Evolutionary conservation across 2,797 vertebrate species (phyloP).

Genomic region (Leptodactylus fallax): DNA sequence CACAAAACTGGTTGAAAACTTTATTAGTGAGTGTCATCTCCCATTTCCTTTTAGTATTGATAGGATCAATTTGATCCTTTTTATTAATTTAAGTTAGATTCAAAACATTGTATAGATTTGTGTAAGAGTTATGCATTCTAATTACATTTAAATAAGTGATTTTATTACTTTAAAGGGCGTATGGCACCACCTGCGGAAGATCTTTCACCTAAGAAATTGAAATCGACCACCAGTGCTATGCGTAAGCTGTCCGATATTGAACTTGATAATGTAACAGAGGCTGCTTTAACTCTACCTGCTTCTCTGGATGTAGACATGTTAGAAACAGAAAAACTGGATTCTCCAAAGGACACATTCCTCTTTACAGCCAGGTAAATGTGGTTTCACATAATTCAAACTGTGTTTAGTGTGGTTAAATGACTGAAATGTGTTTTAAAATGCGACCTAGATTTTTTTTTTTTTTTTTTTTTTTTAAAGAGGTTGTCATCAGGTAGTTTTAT

Average conservation of each 20-base stretch:
- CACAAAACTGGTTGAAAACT: too few relatives aligned
- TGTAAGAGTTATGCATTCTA: too few relatives aligned
- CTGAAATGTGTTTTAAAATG: too few relatives aligned
- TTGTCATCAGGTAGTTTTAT: too few relatives aligned
- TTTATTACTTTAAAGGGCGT: slow-evolving; percentile 79
- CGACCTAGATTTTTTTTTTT: too few relatives aligned
- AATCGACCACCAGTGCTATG: slow-evolving; percentile 89
- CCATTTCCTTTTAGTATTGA: too few relatives aligned
- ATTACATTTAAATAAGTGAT: background rate
- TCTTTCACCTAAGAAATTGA: slow-evolving; percentile 89
- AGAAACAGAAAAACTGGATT: slow-evolving; percentile 87
- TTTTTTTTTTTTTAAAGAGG: too few relatives aligned
- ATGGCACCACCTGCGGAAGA: slow-evolving; percentile 96
- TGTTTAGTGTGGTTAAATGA: background rate
- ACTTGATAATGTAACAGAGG: slow-evolving; percentile 80
- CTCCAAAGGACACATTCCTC: slow-evolving; percentile 74
- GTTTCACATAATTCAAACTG: background rate
- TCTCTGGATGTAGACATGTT: slow-evolving; percentile 87
- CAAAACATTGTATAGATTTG: too few relatives aligned
- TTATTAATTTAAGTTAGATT: too few relatives aligned
- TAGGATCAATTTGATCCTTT: too few relatives aligned
- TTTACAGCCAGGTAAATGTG: slow-evolving; percentile 74
- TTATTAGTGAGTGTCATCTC: too few relatives aligned
- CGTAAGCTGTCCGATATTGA: slow-evolving; percentile 87
- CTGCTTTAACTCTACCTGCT: slow-evolving; percentile 77